Conservation (phyloP, 2,113 vertebrate species). For the Oxygymnocypris stewartii region DNA sequence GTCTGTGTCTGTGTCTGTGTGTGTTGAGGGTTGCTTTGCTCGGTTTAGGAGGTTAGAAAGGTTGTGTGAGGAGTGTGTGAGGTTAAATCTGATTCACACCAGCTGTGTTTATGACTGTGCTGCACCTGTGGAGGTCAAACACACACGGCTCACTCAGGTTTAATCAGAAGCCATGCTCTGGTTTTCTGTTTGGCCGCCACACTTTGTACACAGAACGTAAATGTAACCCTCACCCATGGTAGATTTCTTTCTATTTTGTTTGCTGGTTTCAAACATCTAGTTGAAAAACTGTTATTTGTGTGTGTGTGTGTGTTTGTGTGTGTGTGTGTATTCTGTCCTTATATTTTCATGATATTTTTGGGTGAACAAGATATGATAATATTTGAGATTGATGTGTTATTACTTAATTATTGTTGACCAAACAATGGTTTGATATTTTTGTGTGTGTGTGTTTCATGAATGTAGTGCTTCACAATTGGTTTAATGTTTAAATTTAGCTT, state of each 20-base stretch:
- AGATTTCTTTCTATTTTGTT: neutral
- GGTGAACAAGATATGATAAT: neutral
- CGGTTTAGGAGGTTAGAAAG: slow-evolving; percentile 40
- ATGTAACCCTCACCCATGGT: neutral
- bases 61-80: slow-evolving; percentile 41
- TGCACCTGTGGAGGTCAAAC: slow-evolving; percentile 74
- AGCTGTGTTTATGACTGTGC: slow-evolving; percentile 77
- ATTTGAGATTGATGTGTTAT: neutral
- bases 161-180: neutral
- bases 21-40: neutral
- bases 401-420: neutral
- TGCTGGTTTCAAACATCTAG: neutral
- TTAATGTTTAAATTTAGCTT: neutral
- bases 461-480: neutral
- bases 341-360: neutral
- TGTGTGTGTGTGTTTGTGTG: neutral
- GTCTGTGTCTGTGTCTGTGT: slow-evolving; percentile 26
- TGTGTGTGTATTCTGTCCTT: neutral
- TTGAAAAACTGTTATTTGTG: too few species aligned
- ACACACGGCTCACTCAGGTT: neutral
- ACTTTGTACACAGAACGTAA: neutral
- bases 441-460: neutral
- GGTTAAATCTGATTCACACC: slow-evolving; percentile 65
- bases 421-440: neutral
- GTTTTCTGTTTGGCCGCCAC: neutral